A percentile compares a stretch with the other conserved stretches of the same genome.
phyloP scores from a whole-genome alignment of 2,888 invertebrate species.

The Leptopilina syphax region DNA sequence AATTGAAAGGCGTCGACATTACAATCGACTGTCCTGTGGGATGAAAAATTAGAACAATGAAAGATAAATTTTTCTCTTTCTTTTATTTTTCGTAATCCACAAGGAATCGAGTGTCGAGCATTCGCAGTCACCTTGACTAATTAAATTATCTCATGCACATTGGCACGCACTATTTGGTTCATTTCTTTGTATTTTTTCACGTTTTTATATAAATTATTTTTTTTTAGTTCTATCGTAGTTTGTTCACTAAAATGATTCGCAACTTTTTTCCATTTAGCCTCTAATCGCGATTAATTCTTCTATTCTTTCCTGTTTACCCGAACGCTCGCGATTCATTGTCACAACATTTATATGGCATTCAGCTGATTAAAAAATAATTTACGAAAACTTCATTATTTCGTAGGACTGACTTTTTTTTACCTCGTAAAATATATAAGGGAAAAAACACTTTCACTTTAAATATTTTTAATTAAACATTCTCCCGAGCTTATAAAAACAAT shows the following conservation, averaged over 20 bases:
- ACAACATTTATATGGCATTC: background rate
- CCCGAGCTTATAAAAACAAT: no score
- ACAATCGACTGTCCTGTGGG: conserved; percentile 16
- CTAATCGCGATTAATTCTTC: background rate
- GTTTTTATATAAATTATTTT: conserved; percentile 30
- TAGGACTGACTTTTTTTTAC: background rate
- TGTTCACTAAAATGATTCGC: conserved; percentile 36
- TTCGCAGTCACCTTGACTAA: conserved; percentile 47
- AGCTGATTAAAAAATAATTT: background rate
- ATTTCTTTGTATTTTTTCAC: conserved; percentile 44
- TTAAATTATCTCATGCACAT: conserved; percentile 48
- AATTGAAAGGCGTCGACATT: conserved; percentile 31
- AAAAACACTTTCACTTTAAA: no score
- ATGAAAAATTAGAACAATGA: conserved; percentile 27
- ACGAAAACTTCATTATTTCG: background rate
- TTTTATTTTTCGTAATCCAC: conserved; percentile 19
- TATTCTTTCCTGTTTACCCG: conserved; percentile 2
- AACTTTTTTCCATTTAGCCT: background rate
- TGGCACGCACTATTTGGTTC: conserved; percentile 54
- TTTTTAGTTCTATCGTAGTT: conserved; percentile 33
- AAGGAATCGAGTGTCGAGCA: conserved; percentile 24
- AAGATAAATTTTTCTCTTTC: background rate
- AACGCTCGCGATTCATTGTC: conserved; percentile 22
- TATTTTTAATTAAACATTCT: no score
- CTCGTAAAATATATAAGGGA: no score